Percentiles rank a stretch among this genome's conserved stretches.
These are phyloP conservation scores for Brienomyrus brachyistius DNA, from an alignment of 2,113 vertebrate species.

Conservation along the genomic window DNA sequence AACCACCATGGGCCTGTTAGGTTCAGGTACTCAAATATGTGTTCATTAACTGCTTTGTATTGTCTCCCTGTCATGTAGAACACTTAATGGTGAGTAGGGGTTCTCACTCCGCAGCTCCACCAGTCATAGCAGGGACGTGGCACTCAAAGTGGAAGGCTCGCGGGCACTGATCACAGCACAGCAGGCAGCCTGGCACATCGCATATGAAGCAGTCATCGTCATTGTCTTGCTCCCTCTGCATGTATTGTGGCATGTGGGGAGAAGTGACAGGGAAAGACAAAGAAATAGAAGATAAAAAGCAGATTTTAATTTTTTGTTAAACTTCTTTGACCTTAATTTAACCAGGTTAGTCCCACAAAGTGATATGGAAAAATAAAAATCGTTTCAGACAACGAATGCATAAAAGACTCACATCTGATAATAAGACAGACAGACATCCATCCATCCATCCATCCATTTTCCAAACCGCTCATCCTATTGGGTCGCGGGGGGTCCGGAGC, in stretches of 20 bases:
- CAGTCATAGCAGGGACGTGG: slow-evolving; percentile 45
- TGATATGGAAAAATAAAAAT: neutral
- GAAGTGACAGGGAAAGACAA: neutral
- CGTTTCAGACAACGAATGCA: neutral
- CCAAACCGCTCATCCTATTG: too few species aligned
- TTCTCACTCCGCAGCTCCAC: slow-evolving; percentile 18
- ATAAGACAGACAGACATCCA: too few species aligned
- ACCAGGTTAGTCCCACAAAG: neutral
- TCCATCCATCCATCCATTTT: too few species aligned
- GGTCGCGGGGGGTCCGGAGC: too few species aligned
- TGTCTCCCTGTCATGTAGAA: neutral
- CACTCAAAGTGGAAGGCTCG: slow-evolving; percentile 56
- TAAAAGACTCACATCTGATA: neutral
- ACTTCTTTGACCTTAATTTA: neutral
- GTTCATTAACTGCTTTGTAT: neutral
- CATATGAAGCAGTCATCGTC: slow-evolving; percentile 58
- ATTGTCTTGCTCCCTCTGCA: slow-evolving; percentile 47
- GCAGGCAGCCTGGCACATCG: slow-evolving; percentile 28
- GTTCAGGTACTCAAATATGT: too few species aligned
- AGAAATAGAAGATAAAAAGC: neutral
- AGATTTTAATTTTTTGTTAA: neutral
- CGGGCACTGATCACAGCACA: slow-evolving; percentile 55
- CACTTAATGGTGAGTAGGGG: neutral
- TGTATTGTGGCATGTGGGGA: neutral
- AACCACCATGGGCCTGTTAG: neutral